Conservation (phyloP, 1,140 invertebrate species). For the Drosophila sechellia region DNA sequence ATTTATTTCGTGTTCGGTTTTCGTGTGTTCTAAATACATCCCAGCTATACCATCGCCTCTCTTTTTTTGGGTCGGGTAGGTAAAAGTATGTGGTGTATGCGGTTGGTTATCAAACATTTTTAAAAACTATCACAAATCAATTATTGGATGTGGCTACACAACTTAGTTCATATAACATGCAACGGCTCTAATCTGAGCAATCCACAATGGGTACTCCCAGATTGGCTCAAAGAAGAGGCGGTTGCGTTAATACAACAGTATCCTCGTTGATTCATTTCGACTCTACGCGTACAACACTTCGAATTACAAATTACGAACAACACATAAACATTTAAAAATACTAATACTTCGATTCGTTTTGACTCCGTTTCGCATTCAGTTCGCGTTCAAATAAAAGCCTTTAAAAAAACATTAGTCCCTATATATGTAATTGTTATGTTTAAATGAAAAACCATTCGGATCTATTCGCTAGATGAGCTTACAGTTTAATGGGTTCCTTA, state of each 20-base stretch:
- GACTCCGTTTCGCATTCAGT: conserved; percentile 21
- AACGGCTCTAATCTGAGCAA: conserved; percentile 22
- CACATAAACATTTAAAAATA: conserved; percentile 63
- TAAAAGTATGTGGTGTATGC: conserved; percentile 45
- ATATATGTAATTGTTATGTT: conserved; percentile 24
- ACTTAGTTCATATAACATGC: conserved; percentile 61
- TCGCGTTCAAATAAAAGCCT: conserved; percentile 43
- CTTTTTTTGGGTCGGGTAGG: conserved; percentile 21
- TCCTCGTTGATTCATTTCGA: conserved; percentile 37
- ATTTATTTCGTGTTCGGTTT: conserved; percentile 55
- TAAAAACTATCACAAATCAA: conserved; percentile 83
- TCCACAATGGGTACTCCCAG: background rate
- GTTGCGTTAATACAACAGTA: conserved; percentile 50
- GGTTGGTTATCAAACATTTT: conserved; percentile 73
- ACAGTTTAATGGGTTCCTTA: conserved; percentile 49
- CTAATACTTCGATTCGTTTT: conserved; percentile 36
- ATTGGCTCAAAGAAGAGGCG: conserved; percentile 10
- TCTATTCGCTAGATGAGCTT: conserved; percentile 67
- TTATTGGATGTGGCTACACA: conserved; percentile 78
- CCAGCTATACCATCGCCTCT: conserved; percentile 37
- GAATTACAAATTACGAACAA: conserved; percentile 59
- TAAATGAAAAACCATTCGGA: conserved; percentile 33
- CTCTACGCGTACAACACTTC: conserved; percentile 34
- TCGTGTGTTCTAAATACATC: conserved; percentile 64
- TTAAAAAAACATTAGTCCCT: conserved; percentile 39